Base-by-base conservation (phyloP, 2,113 vertebrate genomes). In the Vireo altiloquus region DNA sequence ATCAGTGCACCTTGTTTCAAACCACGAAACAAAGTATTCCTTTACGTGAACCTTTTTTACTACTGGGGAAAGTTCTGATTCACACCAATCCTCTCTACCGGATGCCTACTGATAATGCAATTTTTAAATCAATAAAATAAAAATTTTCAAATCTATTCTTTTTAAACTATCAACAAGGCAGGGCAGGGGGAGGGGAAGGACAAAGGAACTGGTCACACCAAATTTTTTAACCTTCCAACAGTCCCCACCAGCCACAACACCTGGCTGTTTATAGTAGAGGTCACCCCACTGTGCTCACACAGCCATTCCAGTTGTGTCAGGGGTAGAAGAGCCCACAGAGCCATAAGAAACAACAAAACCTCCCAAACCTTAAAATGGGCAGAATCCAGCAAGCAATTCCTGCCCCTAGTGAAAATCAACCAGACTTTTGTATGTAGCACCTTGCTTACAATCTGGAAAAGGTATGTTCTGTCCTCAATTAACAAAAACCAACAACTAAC, bases 281-380 rank as follows among this genome's bases (percentile, higher is more conserved):
- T 97, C 96, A 95, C 82, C 92, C 96, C 96, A 95, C 69, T 15
- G 57, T 10, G 84, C 82, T 96, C 98, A 97, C 86, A 85, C 87
- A 68, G 94, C 54, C 60, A 54, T 28, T 54, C 64, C 80, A 82
- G 91, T 19, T 54, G 47, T 90, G 63, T 35, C 52, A 54, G 85
- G 54, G 54, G 23, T 37, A 68, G 40, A 87, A 94, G 65, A 75
- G 40, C 60, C 50, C 33, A 77, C 37, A 71, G 44, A 75, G n/a
- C 59, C 76, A 47, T 1, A 13, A 54, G 65, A 83, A 94, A 94
- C 57, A 85, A 72, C 52, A 91, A 37, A 88, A 68, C 60, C 42
- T 47, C 75, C 69, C 19, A 2, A 78, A 60, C 47, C 74, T 86
- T 80, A 49, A 19, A 70, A 75, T 7, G 42, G 71, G 60, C 59